Evolutionary conservation across 23 tunicate species (phyloP), one percentile per base, ranked within the genome.

Genomic region (Styela clava): DNA sequence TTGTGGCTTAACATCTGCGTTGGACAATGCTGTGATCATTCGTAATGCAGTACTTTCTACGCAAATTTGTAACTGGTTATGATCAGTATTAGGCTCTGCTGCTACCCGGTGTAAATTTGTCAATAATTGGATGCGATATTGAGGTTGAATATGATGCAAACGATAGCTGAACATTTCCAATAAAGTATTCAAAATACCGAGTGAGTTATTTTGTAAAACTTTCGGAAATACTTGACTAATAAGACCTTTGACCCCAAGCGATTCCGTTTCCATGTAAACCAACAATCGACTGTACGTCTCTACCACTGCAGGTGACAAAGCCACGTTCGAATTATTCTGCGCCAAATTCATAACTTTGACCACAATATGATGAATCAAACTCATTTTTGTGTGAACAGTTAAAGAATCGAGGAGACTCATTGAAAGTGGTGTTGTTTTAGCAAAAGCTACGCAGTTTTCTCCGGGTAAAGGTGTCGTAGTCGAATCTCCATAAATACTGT

Each of bases 231-330:
- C 92, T 65, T 93, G 92, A 35, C 92, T 67, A 62, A 93, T 83
- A 22, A 93, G 82, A 3, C 85, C 87, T 78, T 93, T 85, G 0
- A 85, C 84, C 1, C 97, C 97, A 3, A 88, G 88, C 7, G 85
- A 19, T 73, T 94, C 98, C 22, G 91, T 82, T 61, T 94, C 95
- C 31, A 88, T 81, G 68, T 84, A 94, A 3, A 94, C 94, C 2
- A 94, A 78, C 33, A 94, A 73, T 5, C 98, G 70, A 61, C 94
- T 94, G 91, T 94, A 94, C 9, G 91, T 94, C 73, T 94, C 94
- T 33, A 91, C 94, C 2, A 94, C 71, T 21, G 98, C 98, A 31
- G 98, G 98, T 16, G 98, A 85, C 70, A 84, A 63, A 33, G 84
- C 87, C 24, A 74, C 26, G 62, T 69, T 29, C 20, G 86, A 76